These are phyloP conservation scores for Epizoanthus rinbou DNA, from an alignment of 92 coral and sea anemone species.

Conservation along the genomic window DNA sequence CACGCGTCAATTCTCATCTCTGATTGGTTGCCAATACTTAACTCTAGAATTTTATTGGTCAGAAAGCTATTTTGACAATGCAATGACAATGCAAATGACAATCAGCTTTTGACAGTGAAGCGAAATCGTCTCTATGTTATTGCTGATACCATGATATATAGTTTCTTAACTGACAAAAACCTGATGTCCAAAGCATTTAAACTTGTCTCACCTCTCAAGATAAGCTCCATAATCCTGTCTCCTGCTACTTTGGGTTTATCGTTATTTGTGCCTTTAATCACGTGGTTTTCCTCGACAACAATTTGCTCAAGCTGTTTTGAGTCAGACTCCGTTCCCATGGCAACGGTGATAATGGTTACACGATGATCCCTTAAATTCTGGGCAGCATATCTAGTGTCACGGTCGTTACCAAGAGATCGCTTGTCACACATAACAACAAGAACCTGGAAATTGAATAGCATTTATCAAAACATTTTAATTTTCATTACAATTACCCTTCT, in stretches of 20 bases:
- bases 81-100: too few relatives aligned
- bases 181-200: too few relatives aligned
- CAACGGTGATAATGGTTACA: constrained; percentile 26
- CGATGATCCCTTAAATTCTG: constrained; percentile 35
- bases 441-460: background rate
- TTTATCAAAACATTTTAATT: too few relatives aligned
- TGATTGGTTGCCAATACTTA: too few relatives aligned
- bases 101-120: too few relatives aligned
- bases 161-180: too few relatives aligned
- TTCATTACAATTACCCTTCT: too few relatives aligned
- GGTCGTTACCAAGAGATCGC: constrained; percentile 11
- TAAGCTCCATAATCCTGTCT: constrained; percentile 33
- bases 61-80: too few relatives aligned
- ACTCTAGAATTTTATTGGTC: too few relatives aligned
- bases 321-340: constrained; percentile 24
- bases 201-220: constrained; percentile 20
- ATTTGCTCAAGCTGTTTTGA: constrained; percentile 17
- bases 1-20: too few relatives aligned
- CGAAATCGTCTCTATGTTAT: too few relatives aligned
- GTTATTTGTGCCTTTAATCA: constrained; percentile 6
- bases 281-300: constrained; percentile 10
- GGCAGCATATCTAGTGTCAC: constrained; percentile 16
- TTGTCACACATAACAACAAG: constrained; percentile 37
- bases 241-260: constrained; percentile 2
- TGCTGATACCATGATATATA: too few relatives aligned